These are phyloP conservation scores for Pholis gunnellus DNA, from an alignment of 2,113 vertebrate genomes.

Conservation along the genomic window DNA sequence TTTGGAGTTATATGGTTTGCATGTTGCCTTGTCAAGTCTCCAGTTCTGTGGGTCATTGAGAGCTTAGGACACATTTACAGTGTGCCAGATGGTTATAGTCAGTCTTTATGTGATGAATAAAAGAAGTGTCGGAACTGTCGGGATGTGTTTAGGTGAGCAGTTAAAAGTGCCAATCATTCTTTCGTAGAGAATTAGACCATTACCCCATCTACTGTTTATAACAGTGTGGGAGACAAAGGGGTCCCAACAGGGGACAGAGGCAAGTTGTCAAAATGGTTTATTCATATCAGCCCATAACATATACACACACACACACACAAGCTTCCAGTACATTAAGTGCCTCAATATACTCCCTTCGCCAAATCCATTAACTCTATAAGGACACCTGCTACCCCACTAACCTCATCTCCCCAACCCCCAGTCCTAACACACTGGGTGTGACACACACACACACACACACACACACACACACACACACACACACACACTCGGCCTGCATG, in stretches of 20 bases:
- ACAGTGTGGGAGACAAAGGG: conserved; percentile 7
- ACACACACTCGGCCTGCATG: conserved; percentile 31
- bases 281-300: conserved; percentile 10
- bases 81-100: conserved; percentile 42
- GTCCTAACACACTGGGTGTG: conserved; percentile 1
- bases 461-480: conserved; percentile 15
- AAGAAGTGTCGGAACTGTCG: not conserved
- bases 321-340: conserved; percentile 35
- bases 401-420: conserved; percentile 59
- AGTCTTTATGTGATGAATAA: conserved; percentile 15
- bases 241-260: conserved; percentile 5
- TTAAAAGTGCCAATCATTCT: conserved; percentile 13
- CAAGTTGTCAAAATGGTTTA: conserved; percentile 29
- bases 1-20: not conserved
- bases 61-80: conserved; percentile 36
- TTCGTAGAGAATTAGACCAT: not conserved
- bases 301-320: conserved; percentile 1
- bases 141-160: conserved; percentile 21
- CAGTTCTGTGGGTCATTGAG: not conserved
- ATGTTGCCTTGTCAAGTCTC: not conserved
- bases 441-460: not conserved
- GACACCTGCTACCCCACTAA: conserved; percentile 77
- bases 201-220: conserved; percentile 1
- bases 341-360: conserved; percentile 33
- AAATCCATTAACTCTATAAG: conserved; percentile 67